These are phyloP conservation scores for Agrypnus murinus DNA, from an alignment of 2,888 invertebrate species.

Conservation along the genomic window DNA sequence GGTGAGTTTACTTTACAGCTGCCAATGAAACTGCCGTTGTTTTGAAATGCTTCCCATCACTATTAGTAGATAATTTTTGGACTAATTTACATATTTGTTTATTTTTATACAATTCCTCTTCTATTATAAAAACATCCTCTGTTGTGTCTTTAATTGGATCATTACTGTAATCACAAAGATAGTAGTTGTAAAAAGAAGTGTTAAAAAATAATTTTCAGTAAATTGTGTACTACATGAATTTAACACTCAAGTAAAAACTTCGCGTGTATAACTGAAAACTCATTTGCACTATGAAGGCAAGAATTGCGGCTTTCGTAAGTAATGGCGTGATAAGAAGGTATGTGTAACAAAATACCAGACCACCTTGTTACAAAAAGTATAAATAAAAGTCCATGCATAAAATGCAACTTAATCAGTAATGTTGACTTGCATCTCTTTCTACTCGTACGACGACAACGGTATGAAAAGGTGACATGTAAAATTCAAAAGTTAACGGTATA, in stretches of 20 bases:
- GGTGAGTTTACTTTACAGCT: slow-evolving; percentile 40
- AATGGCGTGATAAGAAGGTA: slow-evolving; percentile 32
- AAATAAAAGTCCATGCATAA: slow-evolving; percentile 33
- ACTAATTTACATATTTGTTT: slow-evolving; percentile 24
- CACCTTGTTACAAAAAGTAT: slow-evolving; percentile 29
- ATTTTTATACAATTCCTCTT: no score
- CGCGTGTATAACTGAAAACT: slow-evolving; percentile 23
- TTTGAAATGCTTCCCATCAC: neutral
- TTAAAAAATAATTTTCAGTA: neutral
- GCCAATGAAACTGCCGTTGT: slow-evolving; percentile 40
- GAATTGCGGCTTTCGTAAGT: slow-evolving; percentile 23
- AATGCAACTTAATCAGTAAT: slow-evolving; percentile 36
- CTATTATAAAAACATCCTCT: no score
- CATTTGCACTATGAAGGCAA: slow-evolving; percentile 18
- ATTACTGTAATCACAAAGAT: no score
- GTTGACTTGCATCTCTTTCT: slow-evolving; percentile 5
- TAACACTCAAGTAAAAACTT: slow-evolving; percentile 8
- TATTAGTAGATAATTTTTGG: slow-evolving; percentile 3
- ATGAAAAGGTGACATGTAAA: neutral
- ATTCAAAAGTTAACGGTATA: slow-evolving; percentile 5
- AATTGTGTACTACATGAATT: slow-evolving; percentile 8
- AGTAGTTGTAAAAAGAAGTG: neutral
- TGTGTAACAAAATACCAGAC: slow-evolving; percentile 43
- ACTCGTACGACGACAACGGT: neutral
- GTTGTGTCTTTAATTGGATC: no score